phyloP scores from a whole-genome alignment of 2,797 vertebrate genomes.

The Coranthus polyacanthus region DNA sequence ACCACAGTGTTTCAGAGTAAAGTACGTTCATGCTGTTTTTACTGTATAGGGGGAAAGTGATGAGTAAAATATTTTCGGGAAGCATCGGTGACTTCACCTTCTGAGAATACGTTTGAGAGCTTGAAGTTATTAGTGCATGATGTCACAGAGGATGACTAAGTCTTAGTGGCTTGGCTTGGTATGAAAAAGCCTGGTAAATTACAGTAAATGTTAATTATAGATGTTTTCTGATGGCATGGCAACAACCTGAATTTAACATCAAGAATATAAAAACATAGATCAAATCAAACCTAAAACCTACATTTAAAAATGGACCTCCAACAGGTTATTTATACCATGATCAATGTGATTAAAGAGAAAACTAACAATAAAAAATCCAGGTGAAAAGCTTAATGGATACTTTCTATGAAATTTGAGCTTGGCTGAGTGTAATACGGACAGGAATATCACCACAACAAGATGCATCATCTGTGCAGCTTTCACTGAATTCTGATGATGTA shows the following conservation, averaged over 20 bases:
- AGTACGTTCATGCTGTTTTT: not conserved
- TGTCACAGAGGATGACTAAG: conserved; percentile 62
- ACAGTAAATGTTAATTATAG: conserved; percentile 26
- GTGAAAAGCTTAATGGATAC: not conserved
- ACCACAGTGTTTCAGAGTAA: no score
- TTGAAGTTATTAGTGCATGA: conserved; percentile 47
- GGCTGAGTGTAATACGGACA: not conserved
- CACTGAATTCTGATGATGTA: not conserved
- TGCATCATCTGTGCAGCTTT: not conserved
- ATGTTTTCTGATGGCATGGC: conserved; percentile 4
- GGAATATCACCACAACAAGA: not conserved
- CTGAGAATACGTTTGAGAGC: conserved; percentile 49
- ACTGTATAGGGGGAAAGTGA: not conserved
- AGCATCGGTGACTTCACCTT: conserved; percentile 69
- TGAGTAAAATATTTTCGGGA: conserved; percentile 36
- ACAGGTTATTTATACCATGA: not conserved
- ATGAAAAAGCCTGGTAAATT: conserved; percentile 24
- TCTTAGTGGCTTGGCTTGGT: conserved; percentile 24
- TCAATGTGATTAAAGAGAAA: not conserved
- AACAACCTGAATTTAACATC: not conserved
- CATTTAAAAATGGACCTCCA: no score
- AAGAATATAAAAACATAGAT: not conserved
- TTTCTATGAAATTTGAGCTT: not conserved
- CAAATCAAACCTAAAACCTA: not conserved
- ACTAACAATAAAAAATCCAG: no score